These are phyloP conservation scores for Proteles cristata DNA, from an alignment of 2,113 vertebrate species.

Conservation along the genomic window DNA sequence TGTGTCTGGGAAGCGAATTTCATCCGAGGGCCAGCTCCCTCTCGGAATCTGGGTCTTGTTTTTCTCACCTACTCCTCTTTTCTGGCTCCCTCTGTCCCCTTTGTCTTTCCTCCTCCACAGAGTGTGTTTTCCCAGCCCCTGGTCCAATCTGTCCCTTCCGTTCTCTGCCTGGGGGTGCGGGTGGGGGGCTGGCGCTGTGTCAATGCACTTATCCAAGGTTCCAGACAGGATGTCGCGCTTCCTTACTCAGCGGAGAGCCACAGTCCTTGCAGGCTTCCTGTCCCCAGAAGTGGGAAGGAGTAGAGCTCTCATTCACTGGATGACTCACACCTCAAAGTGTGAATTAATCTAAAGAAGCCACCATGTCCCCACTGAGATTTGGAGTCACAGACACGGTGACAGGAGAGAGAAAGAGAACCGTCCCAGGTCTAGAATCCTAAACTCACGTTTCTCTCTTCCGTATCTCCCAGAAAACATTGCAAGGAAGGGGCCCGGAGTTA, in stretches of 20 bases:
- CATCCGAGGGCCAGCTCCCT: neutral
- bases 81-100: neutral
- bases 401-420: accelerated
- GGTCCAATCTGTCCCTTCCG: neutral
- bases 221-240: accelerated
- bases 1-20: neutral
- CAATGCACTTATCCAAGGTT: accelerated
- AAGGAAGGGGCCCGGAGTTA: neutral
- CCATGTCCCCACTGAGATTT: accelerated
- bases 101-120: neutral
- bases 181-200: accelerated
- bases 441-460: accelerated
- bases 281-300: accelerated
- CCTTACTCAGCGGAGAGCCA: accelerated
- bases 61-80: neutral
- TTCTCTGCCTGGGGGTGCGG: neutral
- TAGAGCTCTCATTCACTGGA: neutral
- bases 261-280: accelerated
- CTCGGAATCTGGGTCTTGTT: neutral
- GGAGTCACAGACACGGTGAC: accelerated
- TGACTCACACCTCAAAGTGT: accelerated
- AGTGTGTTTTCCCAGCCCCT: neutral
- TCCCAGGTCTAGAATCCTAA: neutral
- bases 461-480: neutral
- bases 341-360: neutral